These are phyloP conservation scores for Bungarus multicinctus DNA, from an alignment of 2,113 vertebrate genomes.

Conservation along the genomic window DNA sequence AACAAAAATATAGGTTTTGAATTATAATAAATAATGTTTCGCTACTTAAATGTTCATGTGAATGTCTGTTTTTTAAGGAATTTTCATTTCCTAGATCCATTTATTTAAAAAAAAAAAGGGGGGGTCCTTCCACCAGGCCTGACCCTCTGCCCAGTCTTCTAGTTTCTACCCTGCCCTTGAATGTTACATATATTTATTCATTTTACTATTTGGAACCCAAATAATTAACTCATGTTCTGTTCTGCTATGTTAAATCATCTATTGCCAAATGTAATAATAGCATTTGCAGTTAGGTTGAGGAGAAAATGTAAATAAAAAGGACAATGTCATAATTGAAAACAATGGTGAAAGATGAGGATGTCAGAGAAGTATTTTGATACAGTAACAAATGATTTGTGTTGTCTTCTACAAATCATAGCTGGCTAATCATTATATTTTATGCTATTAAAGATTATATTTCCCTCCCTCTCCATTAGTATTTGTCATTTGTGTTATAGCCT, in stretches of 20 bases:
- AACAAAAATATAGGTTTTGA: background rate
- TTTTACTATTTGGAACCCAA: conserved; percentile 56
- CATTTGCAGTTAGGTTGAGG: conserved; percentile 53
- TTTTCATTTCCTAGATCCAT: conserved; percentile 26
- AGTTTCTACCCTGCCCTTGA: conserved; percentile 33
- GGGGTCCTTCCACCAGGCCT: background rate
- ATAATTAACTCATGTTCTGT: conserved; percentile 64
- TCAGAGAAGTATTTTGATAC: conserved; percentile 60
- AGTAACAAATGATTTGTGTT: conserved; percentile 60
- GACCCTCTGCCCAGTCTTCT: conserved; percentile 24
- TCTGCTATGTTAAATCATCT: conserved; percentile 61
- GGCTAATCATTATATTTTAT: conserved; percentile 54
- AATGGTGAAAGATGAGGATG: conserved; percentile 63
- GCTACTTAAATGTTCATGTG: background rate
- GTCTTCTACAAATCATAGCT: conserved; percentile 60
- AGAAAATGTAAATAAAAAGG: conserved; percentile 63
- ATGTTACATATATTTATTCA: conserved; percentile 48
- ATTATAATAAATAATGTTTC: background rate
- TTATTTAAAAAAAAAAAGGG: conserved; percentile 35
- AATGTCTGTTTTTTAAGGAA: background rate
- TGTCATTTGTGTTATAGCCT: conserved; percentile 54
- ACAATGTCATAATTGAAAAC: conserved; percentile 66
- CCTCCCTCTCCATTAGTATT: conserved; percentile 46
- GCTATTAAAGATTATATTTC: conserved; percentile 61
- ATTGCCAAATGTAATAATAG: conserved; percentile 66